These are phyloP conservation scores for Beris chalybata DNA, from an alignment of 2,888 invertebrate species.

Conservation along the genomic window DNA sequence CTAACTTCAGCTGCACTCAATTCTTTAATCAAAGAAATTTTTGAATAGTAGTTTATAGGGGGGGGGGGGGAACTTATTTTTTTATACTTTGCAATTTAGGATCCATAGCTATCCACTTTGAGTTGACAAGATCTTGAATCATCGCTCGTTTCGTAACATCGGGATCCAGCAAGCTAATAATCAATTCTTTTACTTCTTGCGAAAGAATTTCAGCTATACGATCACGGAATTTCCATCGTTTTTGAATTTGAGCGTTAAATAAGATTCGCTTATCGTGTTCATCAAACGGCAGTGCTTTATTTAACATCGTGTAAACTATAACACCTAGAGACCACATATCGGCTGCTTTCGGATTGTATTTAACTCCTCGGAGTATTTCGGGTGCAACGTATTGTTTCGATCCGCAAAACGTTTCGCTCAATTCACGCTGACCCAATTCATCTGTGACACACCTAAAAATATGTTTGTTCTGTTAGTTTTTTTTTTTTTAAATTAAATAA, in stretches of 20 bases:
- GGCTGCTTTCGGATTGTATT: conserved; percentile 70
- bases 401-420: conserved; percentile 82
- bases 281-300: conserved; percentile 81
- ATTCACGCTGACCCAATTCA: conserved; percentile 54
- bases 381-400: conserved; percentile 88
- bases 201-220: conserved; percentile 63
- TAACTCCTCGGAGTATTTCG: conserved; percentile 75
- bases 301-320: conserved; percentile 80
- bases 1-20: not conserved
- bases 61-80: too few species aligned
- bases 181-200: conserved; percentile 65
- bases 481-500: not conserved
- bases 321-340: conserved; percentile 83
- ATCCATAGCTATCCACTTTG: conserved; percentile 71
- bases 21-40: not conserved
- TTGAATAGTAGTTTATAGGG: not conserved
- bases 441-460: conserved; percentile 49
- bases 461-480: not conserved
- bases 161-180: conserved; percentile 69
- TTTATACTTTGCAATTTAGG: conserved; percentile 58
- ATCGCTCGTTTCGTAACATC: conserved; percentile 64
- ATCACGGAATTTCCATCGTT: conserved; percentile 70
- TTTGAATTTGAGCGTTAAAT: conserved; percentile 60
- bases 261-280: conserved; percentile 62
- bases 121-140: conserved; percentile 60